phyloP scores from a whole-genome alignment of 2,113 vertebrate species.

The Pyrgilauda ruficollis region DNA sequence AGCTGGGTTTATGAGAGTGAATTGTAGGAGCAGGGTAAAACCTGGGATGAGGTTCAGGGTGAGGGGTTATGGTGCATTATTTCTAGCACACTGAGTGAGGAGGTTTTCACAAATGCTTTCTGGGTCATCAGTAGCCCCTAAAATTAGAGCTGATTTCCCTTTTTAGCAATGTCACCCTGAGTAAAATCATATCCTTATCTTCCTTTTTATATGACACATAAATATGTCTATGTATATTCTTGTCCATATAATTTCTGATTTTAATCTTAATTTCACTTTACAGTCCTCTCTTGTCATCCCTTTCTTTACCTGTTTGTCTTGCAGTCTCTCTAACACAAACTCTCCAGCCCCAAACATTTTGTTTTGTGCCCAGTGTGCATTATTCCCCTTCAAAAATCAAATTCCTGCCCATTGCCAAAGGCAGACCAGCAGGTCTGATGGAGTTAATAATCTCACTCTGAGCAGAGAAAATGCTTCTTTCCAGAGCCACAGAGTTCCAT shows the following conservation, averaged over 20 bases:
- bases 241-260: neutral
- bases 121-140: neutral
- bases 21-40: neutral
- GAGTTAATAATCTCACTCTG: neutral
- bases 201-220: neutral
- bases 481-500: neutral
- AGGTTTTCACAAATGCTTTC: neutral
- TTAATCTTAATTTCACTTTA: neutral
- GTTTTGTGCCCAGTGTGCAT: neutral
- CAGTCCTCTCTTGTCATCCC: neutral
- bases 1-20: neutral
- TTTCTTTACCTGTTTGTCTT: neutral
- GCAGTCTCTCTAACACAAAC: neutral
- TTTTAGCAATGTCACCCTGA: neutral
- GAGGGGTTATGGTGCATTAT: fast-evolving
- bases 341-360: neutral
- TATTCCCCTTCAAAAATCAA: neutral
- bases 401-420: neutral
- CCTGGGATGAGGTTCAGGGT: neutral
- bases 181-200: neutral
- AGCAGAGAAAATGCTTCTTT: neutral
- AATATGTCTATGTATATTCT: neutral
- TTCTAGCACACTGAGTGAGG: neutral
- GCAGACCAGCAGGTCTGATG: neutral
- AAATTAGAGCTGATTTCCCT: neutral